A percentile compares a stretch with the other conserved stretches of the same genome.
These are phyloP conservation scores for Meloidogyne floridensis DNA, from an alignment of 1,140 invertebrate species.

Conservation along the genomic window DNA sequence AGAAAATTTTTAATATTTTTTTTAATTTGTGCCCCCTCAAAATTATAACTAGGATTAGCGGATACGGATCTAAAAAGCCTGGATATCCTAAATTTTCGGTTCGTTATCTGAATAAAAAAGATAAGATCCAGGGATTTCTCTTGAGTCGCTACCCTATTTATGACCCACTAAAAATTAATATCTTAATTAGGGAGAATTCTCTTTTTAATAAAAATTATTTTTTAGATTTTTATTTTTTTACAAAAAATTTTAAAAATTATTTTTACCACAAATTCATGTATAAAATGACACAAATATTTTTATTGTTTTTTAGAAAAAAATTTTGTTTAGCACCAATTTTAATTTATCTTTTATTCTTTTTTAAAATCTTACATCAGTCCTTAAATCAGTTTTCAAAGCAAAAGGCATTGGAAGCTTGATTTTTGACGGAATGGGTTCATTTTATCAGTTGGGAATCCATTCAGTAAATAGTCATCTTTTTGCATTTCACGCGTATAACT, in stretches of 20 bases:
- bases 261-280: constrained; percentile 66
- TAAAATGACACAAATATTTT: constrained; percentile 68
- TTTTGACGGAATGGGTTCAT: constrained; percentile 63
- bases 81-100: no score
- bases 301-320: not conserved
- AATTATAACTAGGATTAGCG: no score
- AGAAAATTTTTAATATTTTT: no score
- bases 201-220: no score
- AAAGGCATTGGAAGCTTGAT: constrained; percentile 53
- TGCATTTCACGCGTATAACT: constrained; percentile 49
- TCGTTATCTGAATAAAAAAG: no score
- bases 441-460: constrained; percentile 59
- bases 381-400: constrained; percentile 42
- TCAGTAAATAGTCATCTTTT: constrained; percentile 56
- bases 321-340: not conserved
- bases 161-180: no score
- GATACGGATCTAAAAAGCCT: no score
- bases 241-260: not conserved
- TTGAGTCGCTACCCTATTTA: no score
- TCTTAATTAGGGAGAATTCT: no score
- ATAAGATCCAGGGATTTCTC: no score
- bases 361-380: not conserved
- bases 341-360: not conserved
- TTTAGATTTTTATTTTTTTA: not conserved
- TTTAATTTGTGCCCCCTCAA: no score